Evolutionary conservation across 2,888 invertebrate genomes (phyloP).

Genomic region (Drosophila colorata): DNA sequence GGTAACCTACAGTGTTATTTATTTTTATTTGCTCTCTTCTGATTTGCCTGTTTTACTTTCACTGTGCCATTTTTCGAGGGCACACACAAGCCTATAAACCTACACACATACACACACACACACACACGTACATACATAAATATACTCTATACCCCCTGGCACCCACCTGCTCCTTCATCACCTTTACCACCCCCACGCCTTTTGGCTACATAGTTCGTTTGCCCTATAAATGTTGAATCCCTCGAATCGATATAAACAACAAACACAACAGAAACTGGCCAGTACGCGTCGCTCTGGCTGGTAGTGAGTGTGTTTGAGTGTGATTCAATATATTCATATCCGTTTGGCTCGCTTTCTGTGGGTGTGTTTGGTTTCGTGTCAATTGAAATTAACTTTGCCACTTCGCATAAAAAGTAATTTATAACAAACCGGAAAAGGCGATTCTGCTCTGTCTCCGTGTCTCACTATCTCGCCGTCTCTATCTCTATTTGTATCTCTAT

Average conservation of each 20-base stretch:
- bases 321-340: slow-evolving; percentile 40
- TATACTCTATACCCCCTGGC: background rate
- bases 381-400: slow-evolving; percentile 79
- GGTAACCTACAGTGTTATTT: slow-evolving; percentile 77
- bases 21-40: slow-evolving; percentile 72
- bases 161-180: slow-evolving; percentile 9
- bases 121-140: too few relatives aligned
- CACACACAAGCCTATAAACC: slow-evolving; percentile 50
- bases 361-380: slow-evolving; percentile 79
- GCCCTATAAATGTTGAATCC: slow-evolving; percentile 76
- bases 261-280: slow-evolving; percentile 33
- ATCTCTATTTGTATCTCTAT: slow-evolving; percentile 60
- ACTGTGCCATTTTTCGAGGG: slow-evolving; percentile 53
- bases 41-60: slow-evolving; percentile 56
- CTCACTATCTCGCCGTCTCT: slow-evolving; percentile 29
- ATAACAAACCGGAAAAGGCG: slow-evolving; percentile 68
- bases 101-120: slow-evolving; percentile 20
- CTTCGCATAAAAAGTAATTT: slow-evolving; percentile 80
- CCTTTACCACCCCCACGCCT: background rate
- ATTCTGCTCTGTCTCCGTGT: slow-evolving; percentile 48
- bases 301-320: slow-evolving; percentile 14
- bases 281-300: slow-evolving; percentile 26
- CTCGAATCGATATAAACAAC: slow-evolving; percentile 68
- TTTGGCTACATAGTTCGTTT: slow-evolving; percentile 61
- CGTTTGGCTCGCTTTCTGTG: slow-evolving; percentile 33